A percentile compares a stretch with the other conserved stretches of the same genome.
These are phyloP conservation scores for Plotosus lineatus DNA, from an alignment of 2,113 vertebrate genomes.

Conservation along the genomic window DNA sequence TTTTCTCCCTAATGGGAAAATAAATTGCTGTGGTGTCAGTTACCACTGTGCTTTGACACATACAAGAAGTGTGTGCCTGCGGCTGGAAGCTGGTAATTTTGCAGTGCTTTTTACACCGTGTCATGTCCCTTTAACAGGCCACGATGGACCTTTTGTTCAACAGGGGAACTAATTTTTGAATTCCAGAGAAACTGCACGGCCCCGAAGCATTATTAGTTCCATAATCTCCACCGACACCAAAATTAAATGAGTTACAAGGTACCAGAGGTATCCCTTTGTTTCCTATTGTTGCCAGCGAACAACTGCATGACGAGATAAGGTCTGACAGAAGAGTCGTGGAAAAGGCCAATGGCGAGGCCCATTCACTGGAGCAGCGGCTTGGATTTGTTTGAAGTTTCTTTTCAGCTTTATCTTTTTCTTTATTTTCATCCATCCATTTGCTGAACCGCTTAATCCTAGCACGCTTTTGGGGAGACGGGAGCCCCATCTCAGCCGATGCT, in stretches of 20 bases:
- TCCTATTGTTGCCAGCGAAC: conserved; percentile 37
- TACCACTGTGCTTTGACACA: conserved; percentile 7
- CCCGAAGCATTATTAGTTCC: conserved; percentile 32
- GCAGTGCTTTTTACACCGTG: conserved; percentile 30
- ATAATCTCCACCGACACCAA: conserved; percentile 34
- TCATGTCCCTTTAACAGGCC: conserved; percentile 43
- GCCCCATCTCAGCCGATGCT: no score
- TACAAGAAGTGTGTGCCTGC: conserved; percentile 16
- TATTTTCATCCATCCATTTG: no score
- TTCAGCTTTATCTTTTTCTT: conserved; percentile 13
- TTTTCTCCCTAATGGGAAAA: conserved; percentile 55
- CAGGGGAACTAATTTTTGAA: conserved; percentile 43
- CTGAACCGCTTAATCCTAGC: no score
- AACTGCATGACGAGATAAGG: conserved; percentile 43
- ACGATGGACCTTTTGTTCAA: conserved; percentile 41
- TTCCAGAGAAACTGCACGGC: conserved; percentile 22
- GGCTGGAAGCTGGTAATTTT: conserved; percentile 40
- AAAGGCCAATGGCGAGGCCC: conserved; percentile 32
- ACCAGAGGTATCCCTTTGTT: conserved; percentile 45
- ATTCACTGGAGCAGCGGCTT: conserved; percentile 14
- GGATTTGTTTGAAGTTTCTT: conserved; percentile 32
- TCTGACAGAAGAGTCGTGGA: conserved; percentile 35
- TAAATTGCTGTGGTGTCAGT: conserved; percentile 51
- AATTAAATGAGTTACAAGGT: conserved; percentile 55
- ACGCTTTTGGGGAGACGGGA: no score